A percentile compares a stretch with the other conserved stretches of the same genome.
phyloP scores from a whole-genome alignment of 2,888 invertebrate species.

The Julus scandinavius region DNA sequence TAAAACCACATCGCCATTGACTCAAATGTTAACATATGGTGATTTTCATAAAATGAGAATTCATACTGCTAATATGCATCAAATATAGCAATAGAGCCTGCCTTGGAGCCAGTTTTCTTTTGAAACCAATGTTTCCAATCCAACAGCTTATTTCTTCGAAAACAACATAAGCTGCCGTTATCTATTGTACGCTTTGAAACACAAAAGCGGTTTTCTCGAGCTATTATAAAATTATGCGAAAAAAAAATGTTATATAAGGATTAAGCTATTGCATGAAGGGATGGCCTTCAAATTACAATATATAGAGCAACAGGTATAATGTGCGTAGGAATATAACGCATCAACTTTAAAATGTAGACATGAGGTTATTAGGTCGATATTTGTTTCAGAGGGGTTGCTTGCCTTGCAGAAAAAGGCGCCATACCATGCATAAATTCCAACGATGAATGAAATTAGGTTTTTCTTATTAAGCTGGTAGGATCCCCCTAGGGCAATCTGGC shows the following conservation, averaged over 20 bases:
- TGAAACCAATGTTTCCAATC: background rate
- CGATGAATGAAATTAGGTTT: constrained; percentile 14
- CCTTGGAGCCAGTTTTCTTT: constrained; percentile 5
- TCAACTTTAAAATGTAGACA: constrained; percentile 12
- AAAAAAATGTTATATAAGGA: constrained; percentile 18
- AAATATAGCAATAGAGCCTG: background rate
- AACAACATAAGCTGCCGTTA: constrained; percentile 12
- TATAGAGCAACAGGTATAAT: constrained; percentile 27
- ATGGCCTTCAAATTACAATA: constrained; percentile 17
- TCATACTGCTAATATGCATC: background rate
- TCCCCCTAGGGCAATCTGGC: background rate
- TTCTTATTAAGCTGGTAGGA: background rate
- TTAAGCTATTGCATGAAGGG: constrained; percentile 17
- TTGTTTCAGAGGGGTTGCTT: constrained; percentile 18
- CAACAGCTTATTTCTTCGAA: constrained; percentile 17
- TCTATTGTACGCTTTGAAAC: background rate
- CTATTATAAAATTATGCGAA: constrained; percentile 12
- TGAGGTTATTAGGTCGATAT: constrained; percentile 27
- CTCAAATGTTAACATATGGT: no score
- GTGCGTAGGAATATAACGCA: background rate
- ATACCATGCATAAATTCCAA: background rate
- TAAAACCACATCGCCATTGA: no score
- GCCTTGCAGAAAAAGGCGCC: background rate
- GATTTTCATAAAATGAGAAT: background rate
- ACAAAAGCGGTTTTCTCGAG: constrained; percentile 18